phyloP scores from a whole-genome alignment of 2,797 vertebrate genomes.

The Carapus acus region DNA sequence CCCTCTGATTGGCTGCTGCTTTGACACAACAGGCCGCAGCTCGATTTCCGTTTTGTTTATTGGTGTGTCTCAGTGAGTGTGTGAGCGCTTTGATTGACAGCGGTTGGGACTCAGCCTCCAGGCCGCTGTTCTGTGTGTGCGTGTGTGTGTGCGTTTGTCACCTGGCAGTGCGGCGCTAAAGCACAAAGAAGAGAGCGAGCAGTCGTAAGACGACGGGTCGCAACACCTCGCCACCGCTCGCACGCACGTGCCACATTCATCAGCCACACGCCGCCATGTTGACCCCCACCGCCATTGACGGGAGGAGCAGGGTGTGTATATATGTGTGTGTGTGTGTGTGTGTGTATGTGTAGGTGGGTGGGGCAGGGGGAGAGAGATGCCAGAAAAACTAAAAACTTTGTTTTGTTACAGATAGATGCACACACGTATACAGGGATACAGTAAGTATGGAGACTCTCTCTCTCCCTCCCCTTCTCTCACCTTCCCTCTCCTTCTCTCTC shows the following conservation, averaged over 20 bases:
- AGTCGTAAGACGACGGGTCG: constrained; percentile 39
- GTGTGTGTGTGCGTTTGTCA: too few relatives aligned
- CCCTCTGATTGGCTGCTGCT: constrained; percentile 42
- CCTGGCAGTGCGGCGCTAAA: constrained; percentile 44
- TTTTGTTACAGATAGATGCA: too few relatives aligned
- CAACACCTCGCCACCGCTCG: constrained; percentile 54
- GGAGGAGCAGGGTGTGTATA: too few relatives aligned
- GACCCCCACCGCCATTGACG: constrained; percentile 42
- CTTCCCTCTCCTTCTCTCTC: too few relatives aligned
- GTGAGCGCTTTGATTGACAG: too few relatives aligned
- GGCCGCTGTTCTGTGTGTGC: constrained; percentile 21
- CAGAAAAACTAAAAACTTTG: too few relatives aligned
- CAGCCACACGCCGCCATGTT: constrained; percentile 54
- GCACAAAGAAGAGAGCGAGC: constrained; percentile 38
- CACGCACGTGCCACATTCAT: constrained; percentile 63
- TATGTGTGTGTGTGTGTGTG: too few relatives aligned
- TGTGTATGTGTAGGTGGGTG: constrained; percentile 2
- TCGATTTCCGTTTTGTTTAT: neutral
- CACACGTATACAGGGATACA: too few relatives aligned
- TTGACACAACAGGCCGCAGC: neutral
- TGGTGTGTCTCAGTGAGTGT: too few relatives aligned
- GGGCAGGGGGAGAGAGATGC: constrained; percentile 3
- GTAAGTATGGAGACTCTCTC: too few relatives aligned
- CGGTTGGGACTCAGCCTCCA: too few relatives aligned
- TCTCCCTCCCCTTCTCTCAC: too few relatives aligned